Percentiles rank a stretch among this genome's conserved stretches.
phyloP scores from a whole-genome alignment of 1,140 invertebrate genomes.

The Pissodes strobi region DNA sequence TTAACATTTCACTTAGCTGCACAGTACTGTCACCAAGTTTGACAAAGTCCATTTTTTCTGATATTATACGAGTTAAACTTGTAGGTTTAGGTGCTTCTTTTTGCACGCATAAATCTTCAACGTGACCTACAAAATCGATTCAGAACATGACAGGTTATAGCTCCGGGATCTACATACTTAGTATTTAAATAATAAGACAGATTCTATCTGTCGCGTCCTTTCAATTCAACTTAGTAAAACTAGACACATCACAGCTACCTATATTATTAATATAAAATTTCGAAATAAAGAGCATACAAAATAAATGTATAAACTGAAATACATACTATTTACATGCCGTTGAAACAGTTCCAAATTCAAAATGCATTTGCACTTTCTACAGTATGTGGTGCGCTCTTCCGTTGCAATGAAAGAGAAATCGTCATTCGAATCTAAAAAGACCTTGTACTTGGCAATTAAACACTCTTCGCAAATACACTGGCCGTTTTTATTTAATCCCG shows the following conservation, averaged over 20 bases:
- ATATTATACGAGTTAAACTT: constrained; percentile 22
- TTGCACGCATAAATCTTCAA: constrained; percentile 12
- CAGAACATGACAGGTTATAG: too few species aligned
- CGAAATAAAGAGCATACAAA: neutral
- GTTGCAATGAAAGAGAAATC: constrained; percentile 27
- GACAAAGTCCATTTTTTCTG: constrained; percentile 31
- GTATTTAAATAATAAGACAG: too few species aligned
- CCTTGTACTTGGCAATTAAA: constrained; percentile 41
- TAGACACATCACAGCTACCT: too few species aligned
- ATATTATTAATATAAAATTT: too few species aligned
- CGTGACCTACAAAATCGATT: constrained; percentile 33
- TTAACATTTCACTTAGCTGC: constrained; percentile 26
- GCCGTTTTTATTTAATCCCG: constrained; percentile 42
- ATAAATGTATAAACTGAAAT: too few species aligned
- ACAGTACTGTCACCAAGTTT: constrained; percentile 19
- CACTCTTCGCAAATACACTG: constrained; percentile 50
- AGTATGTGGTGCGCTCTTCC: constrained; percentile 26
- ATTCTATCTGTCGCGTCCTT: too few species aligned
- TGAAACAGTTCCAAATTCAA: constrained; percentile 42
- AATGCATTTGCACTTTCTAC: constrained; percentile 34
- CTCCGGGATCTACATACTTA: too few species aligned
- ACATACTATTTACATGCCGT: constrained; percentile 41
- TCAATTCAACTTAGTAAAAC: too few species aligned
- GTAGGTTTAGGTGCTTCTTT: neutral
- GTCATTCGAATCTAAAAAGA: constrained; percentile 30